A percentile compares a stretch with the other conserved stretches of the same genome.
Conservation (phyloP, 2,113 vertebrate genomes). For the Psophia crepitans region DNA sequence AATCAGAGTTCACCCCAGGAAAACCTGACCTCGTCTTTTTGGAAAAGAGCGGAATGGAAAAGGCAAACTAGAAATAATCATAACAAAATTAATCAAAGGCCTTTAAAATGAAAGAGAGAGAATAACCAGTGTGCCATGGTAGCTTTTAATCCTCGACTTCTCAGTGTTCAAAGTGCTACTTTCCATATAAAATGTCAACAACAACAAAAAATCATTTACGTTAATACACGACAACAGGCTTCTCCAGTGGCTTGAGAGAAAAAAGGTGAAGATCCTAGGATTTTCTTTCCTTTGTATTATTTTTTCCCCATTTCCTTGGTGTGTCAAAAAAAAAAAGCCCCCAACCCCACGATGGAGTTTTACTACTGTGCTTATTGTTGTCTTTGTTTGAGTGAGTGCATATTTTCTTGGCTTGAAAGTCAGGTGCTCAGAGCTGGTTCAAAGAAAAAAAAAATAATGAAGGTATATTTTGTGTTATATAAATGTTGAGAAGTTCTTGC, state of each 20-base stretch:
- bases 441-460: slow-evolving; percentile 74
- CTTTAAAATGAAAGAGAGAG: not conserved
- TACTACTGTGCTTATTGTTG: slow-evolving; percentile 60
- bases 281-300: slow-evolving; percentile 59
- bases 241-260: slow-evolving; percentile 79
- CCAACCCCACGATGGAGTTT: slow-evolving; percentile 32
- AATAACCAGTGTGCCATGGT: slow-evolving; percentile 75
- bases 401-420: slow-evolving; percentile 60
- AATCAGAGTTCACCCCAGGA: not conserved
- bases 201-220: not conserved
- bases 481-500: slow-evolving; percentile 80
- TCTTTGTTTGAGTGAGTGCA: slow-evolving; percentile 63
- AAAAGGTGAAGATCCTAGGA: not conserved
- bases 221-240: slow-evolving; percentile 74
- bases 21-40: not conserved
- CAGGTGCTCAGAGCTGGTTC: slow-evolving; percentile 75
- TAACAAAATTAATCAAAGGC: not conserved
- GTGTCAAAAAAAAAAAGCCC: not conserved
- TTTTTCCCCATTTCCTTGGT: slow-evolving; percentile 63
- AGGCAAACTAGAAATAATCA: not conserved
- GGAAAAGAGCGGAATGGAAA: not conserved
- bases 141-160: slow-evolving; percentile 69
- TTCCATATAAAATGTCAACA: slow-evolving; percentile 25
- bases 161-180: slow-evolving; percentile 74
- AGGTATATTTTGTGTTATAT: slow-evolving; percentile 90